Base-by-base conservation (phyloP, 2,113 vertebrate genomes). In the Thermophis baileyi region DNA sequence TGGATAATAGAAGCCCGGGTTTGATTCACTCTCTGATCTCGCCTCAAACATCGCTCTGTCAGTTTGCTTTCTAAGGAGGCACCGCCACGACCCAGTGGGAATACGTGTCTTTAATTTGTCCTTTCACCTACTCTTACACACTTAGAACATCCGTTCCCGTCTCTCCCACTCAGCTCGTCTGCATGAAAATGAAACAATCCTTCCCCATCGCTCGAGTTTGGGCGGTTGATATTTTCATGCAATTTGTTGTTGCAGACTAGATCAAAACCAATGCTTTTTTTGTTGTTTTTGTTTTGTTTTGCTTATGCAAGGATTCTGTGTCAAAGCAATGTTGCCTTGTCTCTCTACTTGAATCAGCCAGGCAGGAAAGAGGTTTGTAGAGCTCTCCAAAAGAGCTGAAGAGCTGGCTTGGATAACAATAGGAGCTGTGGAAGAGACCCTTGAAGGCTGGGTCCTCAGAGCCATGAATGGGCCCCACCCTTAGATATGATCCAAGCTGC, bases 71-170 rank as follows among this genome's bases (percentile, higher is more conserved):
- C 91, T 90, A 93, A 94, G 91, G 95, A 92, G 74, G 91, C 94
- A 89, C 92, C 90, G 63, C 18, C 91, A 50, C 11, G 90, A 94
- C 96, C 18, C 27, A 54, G 87, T 4, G 7, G 94, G 93, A 94
- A 46, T 96, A 94, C 85, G 87, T 93, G 91, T 90, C 94, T 91
- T 94, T 88, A 94, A 95, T 97, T 97, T 97, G 95, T 96, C 96
- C 95, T 96, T 91, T 94, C 88, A 6, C 89, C 89, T 60, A 6
- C 74, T 90, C 88, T 89, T 60, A n/a, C 30, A 60, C 53, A 8
- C 92, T 1, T 16, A 60, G 60, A 63, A 81, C 88, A 86, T 87
- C 91, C 49, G 1, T 25, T 46, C 55, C 49, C 46, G 2, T 46
- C 60, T 81, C 18, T 57, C 88, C 88, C 11, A 35, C 49, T 50